A percentile compares a stretch with the other conserved stretches of the same genome.
These are phyloP conservation scores for Anadara kagoshimensis DNA, from an alignment of 1,140 invertebrate species.

Conservation along the genomic window DNA sequence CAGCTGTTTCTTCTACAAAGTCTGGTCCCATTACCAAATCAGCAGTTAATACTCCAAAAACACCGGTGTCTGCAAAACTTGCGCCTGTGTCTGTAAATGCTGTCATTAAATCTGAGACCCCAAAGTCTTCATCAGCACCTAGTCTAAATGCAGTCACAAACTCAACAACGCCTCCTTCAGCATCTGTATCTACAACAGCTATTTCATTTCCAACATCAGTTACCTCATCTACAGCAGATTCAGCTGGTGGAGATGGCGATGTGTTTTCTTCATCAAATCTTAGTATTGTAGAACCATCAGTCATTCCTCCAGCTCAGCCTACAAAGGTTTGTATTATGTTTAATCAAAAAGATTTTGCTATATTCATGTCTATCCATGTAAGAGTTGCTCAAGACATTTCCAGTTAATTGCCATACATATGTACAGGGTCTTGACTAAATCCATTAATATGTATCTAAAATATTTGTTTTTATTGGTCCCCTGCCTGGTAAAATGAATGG, in stretches of 20 bases:
- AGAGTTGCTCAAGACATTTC: too few relatives aligned
- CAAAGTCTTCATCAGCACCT: slow-evolving; percentile 16
- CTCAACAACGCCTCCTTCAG: slow-evolving; percentile 51
- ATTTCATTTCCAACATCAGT: slow-evolving; percentile 63
- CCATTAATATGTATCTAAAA: neutral
- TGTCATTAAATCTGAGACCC: slow-evolving; percentile 21
- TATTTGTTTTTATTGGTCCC: neutral
- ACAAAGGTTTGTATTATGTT: slow-evolving; percentile 76
- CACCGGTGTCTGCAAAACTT: slow-evolving; percentile 28
- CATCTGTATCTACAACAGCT: slow-evolving; percentile 30
- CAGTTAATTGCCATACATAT: too few relatives aligned
- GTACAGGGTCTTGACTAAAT: too few relatives aligned
- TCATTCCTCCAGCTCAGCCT: slow-evolving; percentile 82
- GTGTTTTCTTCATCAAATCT: slow-evolving; percentile 62
- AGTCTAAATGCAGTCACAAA: slow-evolving; percentile 64
- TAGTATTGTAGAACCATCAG: slow-evolving; percentile 69
- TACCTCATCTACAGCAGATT: slow-evolving; percentile 41
- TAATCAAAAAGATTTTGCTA: too few relatives aligned
- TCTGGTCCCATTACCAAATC: slow-evolving; percentile 35
- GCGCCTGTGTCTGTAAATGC: slow-evolving; percentile 19
- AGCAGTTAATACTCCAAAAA: slow-evolving; percentile 32
- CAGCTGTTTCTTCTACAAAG: slow-evolving; percentile 66
- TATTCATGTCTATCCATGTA: too few relatives aligned
- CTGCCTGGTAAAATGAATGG: too few relatives aligned
- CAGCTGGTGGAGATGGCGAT: slow-evolving; percentile 60